Evolutionary conservation across 2,888 invertebrate genomes (phyloP), one percentile per base, ranked within the genome.

Genomic region (Eurois occulta): DNA sequence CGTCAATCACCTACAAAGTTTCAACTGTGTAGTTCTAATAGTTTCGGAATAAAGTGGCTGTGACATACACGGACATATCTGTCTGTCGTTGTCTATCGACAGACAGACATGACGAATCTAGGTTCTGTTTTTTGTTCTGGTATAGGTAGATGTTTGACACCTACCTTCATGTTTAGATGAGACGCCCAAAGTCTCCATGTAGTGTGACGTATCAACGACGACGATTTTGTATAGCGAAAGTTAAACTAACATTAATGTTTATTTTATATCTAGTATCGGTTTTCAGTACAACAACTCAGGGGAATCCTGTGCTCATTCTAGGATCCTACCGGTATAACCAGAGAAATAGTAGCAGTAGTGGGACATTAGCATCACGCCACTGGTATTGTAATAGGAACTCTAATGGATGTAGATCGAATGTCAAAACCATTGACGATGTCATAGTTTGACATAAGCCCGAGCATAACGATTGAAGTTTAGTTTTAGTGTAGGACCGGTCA

Each of bases 221-320:
- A 21, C 7, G 46, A 48, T 2, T 0, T n/a, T 21, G 2, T 48
- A 48, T 24, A 10, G 60, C 2, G 0, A 18, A 46, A 46, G 11
- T 28, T 0, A 18, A n/a, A 38, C 6, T 76, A 46, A 46, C 18
- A 32, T n/a, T 7, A 60, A 69, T 58, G 0, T 35, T 48, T 60
- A n/a, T 69, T 80, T 48, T 65, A 72, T 43, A 28, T 18, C 28
- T 16, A 28, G 52, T 41, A 28, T 71, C 80, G 11, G 24, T 80
- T 43, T 70, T 81, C n/a, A 72, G 81, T 58, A 74, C 60, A 5
- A 86, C 81, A 16, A 74, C 13, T 16, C 13, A 48, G 32, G 86
- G 86, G 24, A 83, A 80, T 32, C 86, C 83, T 13, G 83, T 86
- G 10, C 73, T 86, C 13, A 66, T 83, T 7, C 41, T 83, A 35